Base-by-base conservation (phyloP, 2,113 vertebrate genomes). In the Ornithorhynchus anatinus region DNA sequence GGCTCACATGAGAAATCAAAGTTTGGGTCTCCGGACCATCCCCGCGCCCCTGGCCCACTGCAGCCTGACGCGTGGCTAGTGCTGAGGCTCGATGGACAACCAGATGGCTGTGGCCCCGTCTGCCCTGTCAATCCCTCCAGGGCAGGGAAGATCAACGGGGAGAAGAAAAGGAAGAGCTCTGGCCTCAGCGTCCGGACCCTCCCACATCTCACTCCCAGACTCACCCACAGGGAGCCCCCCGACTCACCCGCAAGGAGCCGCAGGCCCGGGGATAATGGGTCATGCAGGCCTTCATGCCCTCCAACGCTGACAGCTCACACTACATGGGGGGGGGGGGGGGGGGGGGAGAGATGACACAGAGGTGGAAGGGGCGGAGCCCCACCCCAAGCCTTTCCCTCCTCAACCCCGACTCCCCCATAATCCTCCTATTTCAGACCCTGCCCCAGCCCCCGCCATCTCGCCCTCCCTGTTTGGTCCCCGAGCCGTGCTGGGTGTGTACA, bases 221-320 rank as follows among this genome's bases (percentile, higher is more conserved):
- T 14, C 44, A 47, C 22, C 22, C 44, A 10, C 44, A 13, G n/a
- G 22, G 22, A 13, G 22, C 25, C 44, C n/a, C 22, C 22, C 16
- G 1, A 85, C 93, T 93, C 84, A 96, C 96, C 91, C 92, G 91
- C 33, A 97, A 88, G 43, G 95, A 96, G 23, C 96, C 96, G 72
- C 96, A 97, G 22, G 96, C 96, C 69, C 95, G 84, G 6, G 96
- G 94, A 67, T 96, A 97, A 69, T 89, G 94, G 19, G 63, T 93
- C 95, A 97, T 95, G 66, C 96, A 97, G 4, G 96, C 94, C 4
- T 85, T 93, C 93, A 96, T 96, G 22, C 96, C 96, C 64, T 96
- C 95, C 92, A 96, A 92, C 5, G 96, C 92, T 7, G 92, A 87
- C 7, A 94, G 82, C 59, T 96, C 93, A 85, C 94, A 96, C 96